Evolutionary conservation across 1,140 invertebrate genomes (phyloP).

Genomic region (Bombus waltoni): DNA sequence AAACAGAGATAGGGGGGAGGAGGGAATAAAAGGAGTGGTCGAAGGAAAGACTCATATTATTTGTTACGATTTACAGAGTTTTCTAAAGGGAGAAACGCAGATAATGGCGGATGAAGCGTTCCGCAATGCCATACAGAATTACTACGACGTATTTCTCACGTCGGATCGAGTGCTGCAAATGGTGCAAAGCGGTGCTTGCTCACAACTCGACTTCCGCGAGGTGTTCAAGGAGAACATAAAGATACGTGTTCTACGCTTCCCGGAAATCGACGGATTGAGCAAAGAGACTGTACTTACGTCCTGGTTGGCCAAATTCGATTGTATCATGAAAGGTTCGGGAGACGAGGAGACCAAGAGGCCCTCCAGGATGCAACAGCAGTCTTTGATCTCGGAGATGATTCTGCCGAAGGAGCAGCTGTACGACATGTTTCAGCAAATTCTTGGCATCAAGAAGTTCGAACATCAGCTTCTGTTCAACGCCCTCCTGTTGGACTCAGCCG

Average conservation of each 20-base stretch:
- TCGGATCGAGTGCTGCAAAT: constrained; percentile 97
- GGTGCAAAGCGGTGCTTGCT: constrained; percentile 98
- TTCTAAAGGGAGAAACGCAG: constrained; percentile 97
- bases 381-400: constrained; percentile 95
- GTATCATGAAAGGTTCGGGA: constrained; percentile 96
- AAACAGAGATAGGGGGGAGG: too few relatives aligned
- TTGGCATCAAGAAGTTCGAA: constrained; percentile 99
- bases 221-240: constrained; percentile 99
- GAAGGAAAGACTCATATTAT: neutral
- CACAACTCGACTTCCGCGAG: constrained; percentile 98
- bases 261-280: constrained; percentile 99
- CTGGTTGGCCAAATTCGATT: constrained; percentile 99
- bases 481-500: constrained; percentile 98
- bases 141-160: constrained; percentile 98
- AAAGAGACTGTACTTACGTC: constrained; percentile 99
- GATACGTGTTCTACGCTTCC: constrained; percentile 97
- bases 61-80: constrained; percentile 85
- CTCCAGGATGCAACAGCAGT: constrained; percentile 92
- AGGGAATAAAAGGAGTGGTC: neutral
- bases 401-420: constrained; percentile 98
- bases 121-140: constrained; percentile 98
- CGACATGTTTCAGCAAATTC: constrained; percentile 99
- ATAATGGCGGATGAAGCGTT: constrained; percentile 99
- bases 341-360: constrained; percentile 95
- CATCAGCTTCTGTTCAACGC: constrained; percentile 99